Evolutionary conservation across 2,888 invertebrate species (phyloP), one percentile per base, ranked within the genome.

Genomic region (Ophion slaviceki): DNA sequence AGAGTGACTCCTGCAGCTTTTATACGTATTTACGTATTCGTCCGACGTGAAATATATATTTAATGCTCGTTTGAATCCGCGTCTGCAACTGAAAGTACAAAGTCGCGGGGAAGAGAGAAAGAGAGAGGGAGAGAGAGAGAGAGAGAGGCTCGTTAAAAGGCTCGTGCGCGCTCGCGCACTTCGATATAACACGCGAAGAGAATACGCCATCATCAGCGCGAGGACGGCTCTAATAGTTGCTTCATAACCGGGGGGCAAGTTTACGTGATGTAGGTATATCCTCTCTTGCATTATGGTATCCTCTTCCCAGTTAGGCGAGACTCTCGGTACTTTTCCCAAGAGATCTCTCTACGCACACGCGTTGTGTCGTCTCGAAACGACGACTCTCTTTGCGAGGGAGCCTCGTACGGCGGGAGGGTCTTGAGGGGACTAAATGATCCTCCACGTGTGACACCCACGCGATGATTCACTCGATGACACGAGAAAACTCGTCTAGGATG

Each of bases 111-210:
- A 40, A 78, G 68, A 83, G 57, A 80, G 71, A 57, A n/a, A 36
- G 36, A 36, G 36, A 36, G 36, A 36, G 36, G 2, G 36, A 36
- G 36, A 78, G 67, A 83, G 57, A 80, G 71, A 57, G 77, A 74
- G 66, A 76, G 84, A 88, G 89, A 89, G 71, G 90, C 92, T 92
- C 92, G 92, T 92, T 92, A 91, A 92, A 90, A 86, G 74, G 62
- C 36, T 70, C 64, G 57, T 40, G 40, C 40, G 40, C 79, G 28
- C 78, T 90, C 87, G 90, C 88, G 87, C 88, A 89, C 66, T 72
- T 83, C 77, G 80, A 83, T 86, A 75, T 82, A 88, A 83, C 90
- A 91, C 84, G 86, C 53, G 89, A 90, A 91, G 91, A 90, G 92
- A 91, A 92, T 91, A 88, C 89, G 82, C 91, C 91, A 91, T 92